Base-by-base conservation (phyloP, 2,797 vertebrate genomes). In the Halcyon badia region DNA sequence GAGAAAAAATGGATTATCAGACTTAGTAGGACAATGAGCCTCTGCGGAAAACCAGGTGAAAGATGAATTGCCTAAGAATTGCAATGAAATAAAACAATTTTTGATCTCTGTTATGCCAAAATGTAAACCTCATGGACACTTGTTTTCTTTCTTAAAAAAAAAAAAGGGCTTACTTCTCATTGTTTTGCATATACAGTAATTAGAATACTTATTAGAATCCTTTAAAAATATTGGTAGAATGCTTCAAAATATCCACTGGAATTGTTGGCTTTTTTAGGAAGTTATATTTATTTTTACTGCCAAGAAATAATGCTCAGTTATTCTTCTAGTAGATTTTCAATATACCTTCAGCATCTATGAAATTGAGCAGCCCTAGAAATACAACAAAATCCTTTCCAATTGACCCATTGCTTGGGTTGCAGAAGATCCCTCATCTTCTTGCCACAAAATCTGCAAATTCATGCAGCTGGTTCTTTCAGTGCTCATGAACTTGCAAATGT, bases 1-100 rank as follows among this genome's bases (percentile, higher is more conserved):
- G 81, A 86, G 85, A 61, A 93, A 83, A 93, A 88, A 70, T 83
- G 11, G 51, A 69, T 94, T 85, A 83, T 75, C 73, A 87, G 39
- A 57, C 61, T 89, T 80, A 56, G 14, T 69, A 35, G 76, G 85
- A 75, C 72, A 81, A 48, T 58, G 71, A 86, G 22, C 41, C 64
- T 89, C 44, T 68, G 37, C 83, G 68, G 73, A 95, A 92, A 97
- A 94, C 9, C 11, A 75, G 39, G 51, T 61, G 65, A 90, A 84
- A 75, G 80, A 83, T 66, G 8, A 91, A 66, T 89, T 92, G 26
- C n/a, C 13, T 72, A 69, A 72, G 49, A 93, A 31, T 46, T 85
- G 61, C 70, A 83, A 16, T 84, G 75, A 72, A 83, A 62, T 81
- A 51, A 51, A 6, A 58, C 22, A 26, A 48, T 84, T 87, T 91